Evolutionary conservation across 2,888 invertebrate genomes (phyloP).

Genomic region (Eremobia ochroleuca): DNA sequence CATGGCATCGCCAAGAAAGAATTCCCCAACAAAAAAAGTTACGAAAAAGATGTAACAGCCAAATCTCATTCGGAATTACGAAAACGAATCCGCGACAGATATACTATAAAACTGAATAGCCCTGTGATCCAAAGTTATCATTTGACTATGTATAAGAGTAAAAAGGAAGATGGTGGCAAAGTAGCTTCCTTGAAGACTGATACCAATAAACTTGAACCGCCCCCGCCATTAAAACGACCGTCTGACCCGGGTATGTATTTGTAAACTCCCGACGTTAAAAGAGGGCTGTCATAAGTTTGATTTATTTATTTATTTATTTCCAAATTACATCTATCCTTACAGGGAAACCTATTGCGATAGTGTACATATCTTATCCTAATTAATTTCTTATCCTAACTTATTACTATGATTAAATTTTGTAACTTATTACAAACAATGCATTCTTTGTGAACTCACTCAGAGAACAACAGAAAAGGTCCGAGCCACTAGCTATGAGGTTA

Average conservation of each 20-base stretch:
- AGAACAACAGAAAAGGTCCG: no score
- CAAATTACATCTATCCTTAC: no score
- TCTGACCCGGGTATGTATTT: constrained; percentile 15
- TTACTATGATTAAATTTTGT: no score
- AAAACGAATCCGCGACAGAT: constrained; percentile 59
- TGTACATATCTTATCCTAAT: no score
- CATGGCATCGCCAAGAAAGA: constrained; percentile 47
- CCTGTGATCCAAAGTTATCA: constrained; percentile 20
- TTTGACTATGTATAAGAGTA: not conserved
- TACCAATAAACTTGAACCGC: not conserved
- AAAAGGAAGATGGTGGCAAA: constrained; percentile 16
- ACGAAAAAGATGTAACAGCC: not conserved
- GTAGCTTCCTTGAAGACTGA: not conserved
- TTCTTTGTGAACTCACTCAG: no score
- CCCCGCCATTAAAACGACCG: not conserved
- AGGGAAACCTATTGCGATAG: no score
- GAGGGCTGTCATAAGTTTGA: not conserved
- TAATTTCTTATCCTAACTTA: no score
- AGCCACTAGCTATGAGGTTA: no score
- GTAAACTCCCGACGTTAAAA: not conserved
- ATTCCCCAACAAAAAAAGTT: constrained; percentile 24
- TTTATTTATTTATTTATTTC: no score
- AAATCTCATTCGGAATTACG: constrained; percentile 36
- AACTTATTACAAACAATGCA: no score
- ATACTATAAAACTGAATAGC: constrained; percentile 49